Evolutionary conservation across 2,797 vertebrate genomes (phyloP), one percentile per base, ranked within the genome.

Genomic region (Melanotaenia maccullochi): DNA sequence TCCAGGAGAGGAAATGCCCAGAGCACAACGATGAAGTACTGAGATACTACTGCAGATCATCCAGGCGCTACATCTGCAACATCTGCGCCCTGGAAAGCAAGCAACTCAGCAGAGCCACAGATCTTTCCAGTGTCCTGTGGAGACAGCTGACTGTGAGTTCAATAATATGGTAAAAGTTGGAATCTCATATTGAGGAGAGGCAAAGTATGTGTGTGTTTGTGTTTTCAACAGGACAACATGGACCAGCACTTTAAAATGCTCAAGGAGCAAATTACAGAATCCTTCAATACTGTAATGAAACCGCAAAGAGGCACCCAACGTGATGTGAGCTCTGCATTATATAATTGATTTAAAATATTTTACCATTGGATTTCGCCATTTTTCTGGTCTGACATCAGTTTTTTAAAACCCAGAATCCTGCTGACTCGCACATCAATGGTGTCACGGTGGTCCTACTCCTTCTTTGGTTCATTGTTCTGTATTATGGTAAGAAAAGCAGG

Each of bases 391-490:
- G 13, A 69, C 30, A 4, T 67, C 6, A 28, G 2, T 65, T 72
- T 73, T 44, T 2, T 76, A 7, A 44, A 60, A 14, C 60, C 83
- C 86, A 18, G 51, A 80, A 66, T 2, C 60, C 69, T 0, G 51
- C 62, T 0, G 22, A 78, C 54, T 79, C 73, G 0, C 42, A 20
- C 8, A 36, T 90, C 51, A 92, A 85, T 68, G 79, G 73, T 0
- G 83, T 91, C 59, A 91, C 90, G 0, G 56, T 87, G 25, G 76
- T 92, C 33, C 73, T 92, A 24, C 86, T 92, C 36, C 78, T 66
- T 24, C 80, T 92, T 28, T 92, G 90, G 90, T 85, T 93, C 32
- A 91, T 92, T 9, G 89, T 84, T 57, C 66, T 92, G 4, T 91
- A 79, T 79, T 93, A 91, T 3, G 91, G 92, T 92, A 69, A 85